Conservation (phyloP, 2,888 invertebrate species). For the Scaptodrosophila latifasciaeformis region DNA sequence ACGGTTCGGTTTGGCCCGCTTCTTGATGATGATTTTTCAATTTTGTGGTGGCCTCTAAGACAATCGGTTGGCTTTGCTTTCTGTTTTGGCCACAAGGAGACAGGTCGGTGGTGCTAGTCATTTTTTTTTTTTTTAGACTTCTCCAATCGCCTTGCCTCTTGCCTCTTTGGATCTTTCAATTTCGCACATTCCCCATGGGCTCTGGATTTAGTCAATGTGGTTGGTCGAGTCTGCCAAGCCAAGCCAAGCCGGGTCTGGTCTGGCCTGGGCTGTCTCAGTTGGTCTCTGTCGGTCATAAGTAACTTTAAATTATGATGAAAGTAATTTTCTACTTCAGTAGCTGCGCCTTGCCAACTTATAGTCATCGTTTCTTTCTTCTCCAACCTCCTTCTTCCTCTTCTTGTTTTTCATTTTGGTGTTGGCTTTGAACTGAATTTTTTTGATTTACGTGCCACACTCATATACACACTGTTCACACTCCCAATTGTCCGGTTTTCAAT, state of each 20-base stretch:
- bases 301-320: slow-evolving; percentile 71
- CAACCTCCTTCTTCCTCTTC: neutral
- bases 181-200: too few species aligned
- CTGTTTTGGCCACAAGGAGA: neutral
- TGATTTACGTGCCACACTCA: slow-evolving; percentile 12
- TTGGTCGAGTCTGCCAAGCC: too few species aligned
- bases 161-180: too few species aligned
- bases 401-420: neutral
- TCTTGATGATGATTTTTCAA: slow-evolving; percentile 66
- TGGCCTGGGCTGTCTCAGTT: neutral
- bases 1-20: slow-evolving; percentile 33
- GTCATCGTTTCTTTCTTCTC: slow-evolving; percentile 39
- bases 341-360: slow-evolving; percentile 41
- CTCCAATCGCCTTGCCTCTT: too few species aligned
- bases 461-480: slow-evolving; percentile 45
- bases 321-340: slow-evolving; percentile 73
- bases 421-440: slow-evolving; percentile 3
- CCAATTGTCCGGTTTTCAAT: slow-evolving; percentile 33
- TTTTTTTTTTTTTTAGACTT: too few species aligned
- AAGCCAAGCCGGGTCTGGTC: too few species aligned
- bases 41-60: slow-evolving; percentile 43
- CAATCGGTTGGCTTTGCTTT: slow-evolving; percentile 6
- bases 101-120: too few species aligned
- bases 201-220: too few species aligned
- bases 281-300: slow-evolving; percentile 49